phyloP scores from a whole-genome alignment of 2,113 vertebrate genomes.

The Catharus bicknelli region DNA sequence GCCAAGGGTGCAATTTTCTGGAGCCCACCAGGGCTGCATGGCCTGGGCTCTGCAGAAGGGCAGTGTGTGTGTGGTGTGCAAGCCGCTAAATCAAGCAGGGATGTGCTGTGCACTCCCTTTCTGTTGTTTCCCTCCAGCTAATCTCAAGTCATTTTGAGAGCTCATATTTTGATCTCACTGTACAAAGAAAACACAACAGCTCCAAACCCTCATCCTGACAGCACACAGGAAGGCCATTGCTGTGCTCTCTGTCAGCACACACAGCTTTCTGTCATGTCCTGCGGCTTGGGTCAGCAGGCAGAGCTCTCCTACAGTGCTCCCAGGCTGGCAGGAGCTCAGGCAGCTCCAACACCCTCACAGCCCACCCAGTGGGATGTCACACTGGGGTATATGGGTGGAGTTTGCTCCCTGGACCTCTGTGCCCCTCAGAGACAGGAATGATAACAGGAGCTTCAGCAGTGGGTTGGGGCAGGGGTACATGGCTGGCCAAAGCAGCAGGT shows the following conservation, averaged over 20 bases:
- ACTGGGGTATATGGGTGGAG: accelerated
- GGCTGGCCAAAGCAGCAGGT: background rate
- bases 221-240: background rate
- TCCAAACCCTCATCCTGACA: background rate
- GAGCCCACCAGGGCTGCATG: background rate
- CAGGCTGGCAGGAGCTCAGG: background rate
- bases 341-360: background rate
- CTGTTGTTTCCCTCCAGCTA: background rate
- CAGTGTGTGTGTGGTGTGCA: accelerated
- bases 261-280: background rate
- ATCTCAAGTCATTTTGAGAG: background rate
- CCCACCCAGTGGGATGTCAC: background rate
- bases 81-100: background rate
- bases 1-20: background rate
- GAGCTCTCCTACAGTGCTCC: background rate
- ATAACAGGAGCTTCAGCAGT: background rate
- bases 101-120: background rate
- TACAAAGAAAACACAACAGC: background rate
- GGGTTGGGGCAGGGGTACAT: accelerated
- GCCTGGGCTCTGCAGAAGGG: background rate
- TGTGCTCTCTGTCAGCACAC: background rate
- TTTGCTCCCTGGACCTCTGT: background rate
- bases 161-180: background rate
- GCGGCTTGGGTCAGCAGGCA: background rate
- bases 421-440: background rate